Evolutionary conservation across 2,888 invertebrate genomes (phyloP).

Genomic region (Mimumesa dahlbomi): DNA sequence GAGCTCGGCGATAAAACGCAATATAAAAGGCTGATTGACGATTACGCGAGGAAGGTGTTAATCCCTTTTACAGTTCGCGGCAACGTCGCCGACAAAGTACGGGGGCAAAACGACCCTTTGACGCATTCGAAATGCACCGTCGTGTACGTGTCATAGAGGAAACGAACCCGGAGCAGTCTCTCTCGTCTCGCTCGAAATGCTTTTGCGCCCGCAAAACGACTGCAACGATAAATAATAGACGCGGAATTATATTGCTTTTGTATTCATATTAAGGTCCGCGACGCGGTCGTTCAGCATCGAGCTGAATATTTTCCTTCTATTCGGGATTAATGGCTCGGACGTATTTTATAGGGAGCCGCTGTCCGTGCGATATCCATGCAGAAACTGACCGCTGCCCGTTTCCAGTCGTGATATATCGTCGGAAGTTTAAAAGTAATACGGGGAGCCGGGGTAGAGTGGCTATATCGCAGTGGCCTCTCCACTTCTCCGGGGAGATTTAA

Average conservation of each 20-base stretch:
- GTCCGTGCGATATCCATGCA: conserved; percentile 66
- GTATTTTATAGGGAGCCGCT: conserved; percentile 78
- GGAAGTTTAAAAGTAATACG: conserved; percentile 78
- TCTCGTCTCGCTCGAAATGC: conserved; percentile 44
- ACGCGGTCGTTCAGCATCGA: conserved; percentile 62
- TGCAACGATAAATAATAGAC: conserved; percentile 77
- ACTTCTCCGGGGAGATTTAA: conserved; percentile 72
- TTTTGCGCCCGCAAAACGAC: conserved; percentile 58
- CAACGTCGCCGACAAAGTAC: conserved; percentile 51
- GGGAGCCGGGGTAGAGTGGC: conserved; percentile 34
- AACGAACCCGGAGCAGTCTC: conserved; percentile 20
- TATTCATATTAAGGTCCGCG: conserved; percentile 78
- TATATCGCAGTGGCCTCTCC: conserved; percentile 31
- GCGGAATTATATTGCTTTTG: conserved; percentile 75
- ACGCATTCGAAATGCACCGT: conserved; percentile 58
- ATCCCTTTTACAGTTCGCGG: conserved; percentile 67
- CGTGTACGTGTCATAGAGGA: conserved; percentile 1
- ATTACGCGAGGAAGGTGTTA: conserved; percentile 64
- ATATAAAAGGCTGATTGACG: conserved; percentile 55
- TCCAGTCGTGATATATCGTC: conserved; percentile 73
- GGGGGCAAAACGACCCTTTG: conserved; percentile 66
- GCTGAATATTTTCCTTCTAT: conserved; percentile 78
- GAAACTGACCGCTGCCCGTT: conserved; percentile 77
- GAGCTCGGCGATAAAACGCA: conserved; percentile 44
- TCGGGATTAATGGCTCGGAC: conserved; percentile 80